Conservation (phyloP, 1,140 invertebrate species). For the Argopecten irradians region DNA sequence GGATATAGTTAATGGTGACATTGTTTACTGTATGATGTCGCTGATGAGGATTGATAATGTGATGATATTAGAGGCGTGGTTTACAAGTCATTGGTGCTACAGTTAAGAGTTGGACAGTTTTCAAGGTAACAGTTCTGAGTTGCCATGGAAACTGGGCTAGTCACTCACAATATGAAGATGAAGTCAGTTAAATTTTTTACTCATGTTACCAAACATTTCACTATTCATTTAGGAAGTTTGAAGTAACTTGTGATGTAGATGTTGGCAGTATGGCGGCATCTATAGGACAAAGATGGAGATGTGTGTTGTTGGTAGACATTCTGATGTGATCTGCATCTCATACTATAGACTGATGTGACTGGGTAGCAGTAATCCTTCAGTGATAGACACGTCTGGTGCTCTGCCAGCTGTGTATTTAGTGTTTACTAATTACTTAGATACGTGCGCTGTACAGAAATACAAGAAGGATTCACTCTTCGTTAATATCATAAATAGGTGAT, state of each 20-base stretch:
- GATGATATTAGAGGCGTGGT: neutral
- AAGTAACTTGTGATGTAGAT: neutral
- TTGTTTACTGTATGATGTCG: no score
- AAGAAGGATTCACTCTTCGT: no score
- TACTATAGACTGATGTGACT: neutral
- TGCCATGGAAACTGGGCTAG: slow-evolving; percentile 14
- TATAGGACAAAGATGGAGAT: neutral
- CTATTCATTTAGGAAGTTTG: neutral
- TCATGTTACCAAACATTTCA: neutral
- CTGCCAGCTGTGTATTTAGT: neutral
- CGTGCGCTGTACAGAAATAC: no score
- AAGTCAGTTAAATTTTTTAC: neutral
- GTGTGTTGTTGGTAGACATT: neutral
- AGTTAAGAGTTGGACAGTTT: neutral
- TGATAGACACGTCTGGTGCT: neutral
- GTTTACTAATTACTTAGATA: neutral
- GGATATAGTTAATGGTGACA: no score
- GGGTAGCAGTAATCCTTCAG: neutral
- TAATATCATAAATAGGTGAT: no score
- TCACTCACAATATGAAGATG: neutral
- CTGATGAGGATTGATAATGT: no score
- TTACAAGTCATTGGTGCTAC: slow-evolving; percentile 4
- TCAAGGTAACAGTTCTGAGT: neutral
- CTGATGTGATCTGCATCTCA: neutral
- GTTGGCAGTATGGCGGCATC: neutral